Evolutionary conservation across 1,140 invertebrate species (phyloP), one percentile per base, ranked within the genome.

Genomic region (Bombus affinis): DNA sequence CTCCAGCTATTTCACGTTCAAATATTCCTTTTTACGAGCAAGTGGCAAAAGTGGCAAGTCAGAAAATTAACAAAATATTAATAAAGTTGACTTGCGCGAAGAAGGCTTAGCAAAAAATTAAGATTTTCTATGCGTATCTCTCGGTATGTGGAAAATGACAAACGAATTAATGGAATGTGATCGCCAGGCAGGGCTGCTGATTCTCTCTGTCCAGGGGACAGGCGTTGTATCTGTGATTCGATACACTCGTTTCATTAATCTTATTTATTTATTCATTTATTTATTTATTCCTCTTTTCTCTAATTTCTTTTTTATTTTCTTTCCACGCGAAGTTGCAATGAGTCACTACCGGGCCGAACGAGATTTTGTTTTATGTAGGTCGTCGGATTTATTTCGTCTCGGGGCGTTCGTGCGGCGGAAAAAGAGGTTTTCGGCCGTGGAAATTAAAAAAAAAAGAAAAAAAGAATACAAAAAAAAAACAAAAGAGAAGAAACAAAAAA

Each of bases 281-380:
- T 35, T 22, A 22, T 65, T 39, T 3, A 18, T 68, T 42, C 15
- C 1, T 44, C 25, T 25, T 10, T 10, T 18, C 13, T 18, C 6
- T n/a, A 18, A 9, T n/a, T 65, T 77, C 62, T 15, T 35, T 80
- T 78, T 78, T 10, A 35, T 79, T 47, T 42, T 8, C 8, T 79
- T 66, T 66, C 22, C 6, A 44, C 39, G 37, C 37, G 25, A n/a
- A n/a, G 1, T 28, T 59, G 65, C 77, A 47, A 79, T 70, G 78
- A 80, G 65, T 80, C 78, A 80, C 78, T 44, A 70, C 39, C 65
- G 65, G 15, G 6, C 9, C 53, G 32, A 82, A 82, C 22, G 80
- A 82, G 53, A 74, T 82, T 74, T 74, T 59, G 70, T 81, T 81
- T 81, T 72, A 62, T 82, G 39, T 62, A 79, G 59, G 62, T 76